These are phyloP conservation scores for Agapornis roseicollis DNA, from an alignment of 2,113 vertebrate genomes.

Conservation along the genomic window DNA sequence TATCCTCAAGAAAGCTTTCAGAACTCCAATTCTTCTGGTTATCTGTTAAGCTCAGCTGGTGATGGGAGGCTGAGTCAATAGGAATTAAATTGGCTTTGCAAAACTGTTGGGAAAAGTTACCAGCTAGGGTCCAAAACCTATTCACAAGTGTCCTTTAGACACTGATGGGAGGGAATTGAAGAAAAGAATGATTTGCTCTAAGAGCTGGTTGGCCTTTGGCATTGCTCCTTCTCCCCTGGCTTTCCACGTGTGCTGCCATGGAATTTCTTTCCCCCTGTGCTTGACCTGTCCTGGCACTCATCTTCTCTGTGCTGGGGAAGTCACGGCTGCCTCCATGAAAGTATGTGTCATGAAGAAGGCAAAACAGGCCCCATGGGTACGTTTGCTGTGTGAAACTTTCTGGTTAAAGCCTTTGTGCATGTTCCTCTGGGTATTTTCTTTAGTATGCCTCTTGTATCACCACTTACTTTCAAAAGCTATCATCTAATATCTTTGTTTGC, in stretches of 20 bases:
- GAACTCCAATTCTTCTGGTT: not conserved
- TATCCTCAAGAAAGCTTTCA: not conserved
- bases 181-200: not conserved
- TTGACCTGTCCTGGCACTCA: not conserved
- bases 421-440: not conserved
- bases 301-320: not conserved
- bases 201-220: not conserved
- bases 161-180: not conserved
- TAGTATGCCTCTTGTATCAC: not conserved
- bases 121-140: not conserved
- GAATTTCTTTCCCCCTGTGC: not conserved
- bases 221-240: accelerated
- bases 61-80: not conserved
- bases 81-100: not conserved
- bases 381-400: not conserved
- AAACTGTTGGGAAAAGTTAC: not conserved
- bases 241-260: not conserved
- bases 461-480: not conserved
- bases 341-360: not conserved
- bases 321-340: not conserved
- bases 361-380: not conserved
- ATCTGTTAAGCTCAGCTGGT: not conserved
- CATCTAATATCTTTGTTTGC: not conserved
- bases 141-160: not conserved
- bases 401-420: not conserved